Base-by-base conservation (phyloP, 2,888 invertebrate species). In the Nemotelus nigrinus region DNA sequence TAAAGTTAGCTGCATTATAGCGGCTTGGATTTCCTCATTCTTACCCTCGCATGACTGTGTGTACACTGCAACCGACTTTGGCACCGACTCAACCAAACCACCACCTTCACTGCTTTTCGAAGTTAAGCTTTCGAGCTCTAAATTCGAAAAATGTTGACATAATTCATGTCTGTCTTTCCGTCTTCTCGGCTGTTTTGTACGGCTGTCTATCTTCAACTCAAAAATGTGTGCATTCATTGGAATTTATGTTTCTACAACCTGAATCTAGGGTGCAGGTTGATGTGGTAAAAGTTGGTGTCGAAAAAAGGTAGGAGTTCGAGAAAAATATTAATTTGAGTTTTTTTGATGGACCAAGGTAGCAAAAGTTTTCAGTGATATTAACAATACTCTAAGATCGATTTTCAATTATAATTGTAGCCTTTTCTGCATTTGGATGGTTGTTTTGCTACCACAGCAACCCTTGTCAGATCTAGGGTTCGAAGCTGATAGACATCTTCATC, bases 131-230 rank as follows among this genome's bases (percentile, higher is more conserved):
- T 6, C 10, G 8, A 47, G 47, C 8, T 45, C 47, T 72, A 72
- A 72, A 72, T 72, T 72, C 60, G 58, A 60, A 72, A 72, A 72
- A 58, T 60, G 72, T 48, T 72, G 72, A 72, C 72, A 57, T 72
- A 58, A 72, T 72, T 72, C 72, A 72, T 58, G 72, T 72, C 72
- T 72, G 60, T 60, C 57, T 55, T 43, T 3, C 55, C 41, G 60
- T 58, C 72, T 48, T 25, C 50, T 50, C 50, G 60, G 7, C 60
- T 65, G 65, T 65, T 25, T 50, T 72, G 60, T 41, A n/a, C 57
- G 55, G 43, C 7, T 60, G 72, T 72, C 72, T 72, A 60, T 72
- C 72, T 57, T 58, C 72, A 25, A 72, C 39, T 72, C 60, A 72
- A 72, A 72, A 72, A n/a, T 25, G 72, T 45, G 60, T 72, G 58